phyloP scores from a whole-genome alignment of 2,113 vertebrate species.

The Protobothrops mucrosquamatus region DNA sequence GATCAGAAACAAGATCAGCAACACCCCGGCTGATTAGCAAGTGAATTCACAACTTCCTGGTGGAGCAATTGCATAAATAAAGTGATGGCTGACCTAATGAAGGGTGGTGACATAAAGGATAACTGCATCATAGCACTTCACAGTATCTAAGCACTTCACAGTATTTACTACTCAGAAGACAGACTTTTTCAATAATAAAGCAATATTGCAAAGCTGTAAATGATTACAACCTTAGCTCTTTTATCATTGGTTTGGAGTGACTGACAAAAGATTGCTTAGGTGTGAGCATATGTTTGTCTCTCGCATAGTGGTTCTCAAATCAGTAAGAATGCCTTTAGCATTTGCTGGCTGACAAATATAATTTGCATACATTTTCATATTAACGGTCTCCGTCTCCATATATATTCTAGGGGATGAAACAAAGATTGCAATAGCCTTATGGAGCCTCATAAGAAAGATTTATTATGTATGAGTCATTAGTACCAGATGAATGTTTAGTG shows the following conservation, averaged over 20 bases:
- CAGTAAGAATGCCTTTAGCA: constrained; percentile 1
- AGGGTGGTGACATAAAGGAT: not conserved
- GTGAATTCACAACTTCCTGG: not conserved
- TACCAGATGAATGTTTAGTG: not conserved
- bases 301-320: not conserved
- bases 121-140: not conserved
- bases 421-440: not conserved
- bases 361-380: not conserved
- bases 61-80: not conserved
- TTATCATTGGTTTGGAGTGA: not conserved
- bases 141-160: not conserved
- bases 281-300: not conserved
- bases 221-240: not conserved
- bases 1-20: not conserved
- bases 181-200: not conserved
- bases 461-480: not conserved
- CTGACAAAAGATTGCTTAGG: not conserved
- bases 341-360: not conserved
- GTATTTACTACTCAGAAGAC: not conserved
- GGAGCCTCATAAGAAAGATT: not conserved
- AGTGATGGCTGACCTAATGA: not conserved
- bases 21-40: not conserved
- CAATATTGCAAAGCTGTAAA: constrained; percentile 11
- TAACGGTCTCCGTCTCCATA: not conserved
- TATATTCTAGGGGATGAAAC: not conserved